These are phyloP conservation scores for Ecliptopera silaceata DNA, from an alignment of 2,888 invertebrate species.

Conservation along the genomic window DNA sequence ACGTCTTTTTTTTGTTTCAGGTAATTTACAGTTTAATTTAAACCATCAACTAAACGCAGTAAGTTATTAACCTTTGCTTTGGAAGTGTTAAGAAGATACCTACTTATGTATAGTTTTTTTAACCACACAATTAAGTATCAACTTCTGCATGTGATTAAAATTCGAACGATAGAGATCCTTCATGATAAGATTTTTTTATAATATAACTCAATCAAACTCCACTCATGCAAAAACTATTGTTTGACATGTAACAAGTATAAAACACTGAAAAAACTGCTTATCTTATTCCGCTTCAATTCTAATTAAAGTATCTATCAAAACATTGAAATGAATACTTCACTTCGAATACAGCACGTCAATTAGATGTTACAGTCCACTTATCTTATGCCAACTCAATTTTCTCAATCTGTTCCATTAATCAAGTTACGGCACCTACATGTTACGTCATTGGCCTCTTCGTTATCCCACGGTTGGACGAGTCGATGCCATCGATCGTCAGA, in stretches of 20 bases:
- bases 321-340: conserved; percentile 53
- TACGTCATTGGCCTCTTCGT: conserved; percentile 53
- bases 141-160: conserved; percentile 1
- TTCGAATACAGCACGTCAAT: conserved; percentile 52
- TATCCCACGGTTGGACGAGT: conserved; percentile 63
- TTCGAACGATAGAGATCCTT: conserved; percentile 6
- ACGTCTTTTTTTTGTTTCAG: conserved; percentile 48
- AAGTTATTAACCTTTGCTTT: not conserved
- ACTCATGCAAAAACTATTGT: conserved; percentile 38
- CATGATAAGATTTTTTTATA: conserved; percentile 22
- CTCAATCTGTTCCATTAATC: conserved; percentile 75
- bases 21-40: conserved; percentile 39
- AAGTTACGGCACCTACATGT: conserved; percentile 53
- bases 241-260: conserved; percentile 40
- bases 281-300: conserved; percentile 50
- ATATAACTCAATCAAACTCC: conserved; percentile 26
- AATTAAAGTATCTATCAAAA: conserved; percentile 57
- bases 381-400: conserved; percentile 64
- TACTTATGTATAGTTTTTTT: not conserved
- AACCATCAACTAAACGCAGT: conserved; percentile 1
- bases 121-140: not conserved
- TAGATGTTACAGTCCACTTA: conserved; percentile 58
- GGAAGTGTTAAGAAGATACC: not conserved
- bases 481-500: conserved; percentile 49
- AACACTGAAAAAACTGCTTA: conserved; percentile 40